These are phyloP conservation scores for Capreolus pygargus DNA, from an alignment of 2,113 vertebrate genomes.

Conservation along the genomic window DNA sequence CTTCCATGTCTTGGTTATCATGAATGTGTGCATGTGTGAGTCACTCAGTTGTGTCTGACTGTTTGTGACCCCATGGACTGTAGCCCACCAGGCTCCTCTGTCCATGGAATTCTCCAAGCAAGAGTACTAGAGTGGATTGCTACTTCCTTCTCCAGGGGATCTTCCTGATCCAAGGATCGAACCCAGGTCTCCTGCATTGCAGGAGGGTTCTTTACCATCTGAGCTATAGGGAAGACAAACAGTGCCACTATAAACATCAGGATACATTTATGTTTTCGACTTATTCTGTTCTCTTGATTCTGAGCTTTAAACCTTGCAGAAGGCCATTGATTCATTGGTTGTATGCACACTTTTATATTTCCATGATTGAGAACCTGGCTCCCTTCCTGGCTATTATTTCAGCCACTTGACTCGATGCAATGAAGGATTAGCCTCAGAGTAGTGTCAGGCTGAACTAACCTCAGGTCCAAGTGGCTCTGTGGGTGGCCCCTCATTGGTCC, in stretches of 20 bases:
- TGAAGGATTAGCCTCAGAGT: background rate
- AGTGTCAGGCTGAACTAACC: background rate
- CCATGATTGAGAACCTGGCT: background rate
- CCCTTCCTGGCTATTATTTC: background rate
- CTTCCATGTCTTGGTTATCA: background rate
- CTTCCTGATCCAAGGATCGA: background rate
- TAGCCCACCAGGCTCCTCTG: background rate
- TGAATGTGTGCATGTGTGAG: background rate
- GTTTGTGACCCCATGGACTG: background rate
- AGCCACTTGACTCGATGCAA: background rate
- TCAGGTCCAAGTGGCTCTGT: background rate
- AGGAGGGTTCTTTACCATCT: background rate
- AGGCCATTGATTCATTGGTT: background rate
- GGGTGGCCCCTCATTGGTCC: background rate
- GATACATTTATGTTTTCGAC: background rate
- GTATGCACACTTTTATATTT: background rate
- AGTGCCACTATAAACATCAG: background rate
- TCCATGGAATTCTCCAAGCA: background rate
- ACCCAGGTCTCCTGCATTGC: background rate
- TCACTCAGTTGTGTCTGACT: accelerated
- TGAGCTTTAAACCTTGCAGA: background rate
- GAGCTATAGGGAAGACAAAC: background rate
- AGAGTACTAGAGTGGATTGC: background rate
- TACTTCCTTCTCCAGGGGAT: background rate
- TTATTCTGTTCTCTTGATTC: background rate